These are phyloP conservation scores for Xiphophorus hellerii DNA, from an alignment of 2,113 vertebrate genomes.

Conservation along the genomic window DNA sequence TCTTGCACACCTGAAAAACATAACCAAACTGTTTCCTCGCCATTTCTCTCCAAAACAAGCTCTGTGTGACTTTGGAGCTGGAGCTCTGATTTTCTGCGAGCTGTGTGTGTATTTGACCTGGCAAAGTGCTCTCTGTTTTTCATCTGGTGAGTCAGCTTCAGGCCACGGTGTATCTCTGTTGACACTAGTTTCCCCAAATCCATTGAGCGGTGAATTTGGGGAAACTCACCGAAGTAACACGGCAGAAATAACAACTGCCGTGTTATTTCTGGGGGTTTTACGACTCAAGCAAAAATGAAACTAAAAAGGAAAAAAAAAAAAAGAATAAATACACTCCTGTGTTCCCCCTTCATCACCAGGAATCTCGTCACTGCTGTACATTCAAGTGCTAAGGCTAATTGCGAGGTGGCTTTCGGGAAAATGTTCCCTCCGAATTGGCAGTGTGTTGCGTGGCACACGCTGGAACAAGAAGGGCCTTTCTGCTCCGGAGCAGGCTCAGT, in stretches of 20 bases:
- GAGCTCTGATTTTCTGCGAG: not conserved
- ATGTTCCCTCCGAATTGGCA: not conserved
- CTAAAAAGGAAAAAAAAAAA: too few relatives aligned
- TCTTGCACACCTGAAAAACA: not conserved
- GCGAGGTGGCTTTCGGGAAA: not conserved
- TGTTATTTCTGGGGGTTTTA: not conserved
- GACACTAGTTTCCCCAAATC: not conserved
- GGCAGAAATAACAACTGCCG: too few relatives aligned
- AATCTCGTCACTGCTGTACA: not conserved
- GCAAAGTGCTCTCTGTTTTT: not conserved
- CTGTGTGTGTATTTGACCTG: not conserved
- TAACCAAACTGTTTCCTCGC: not conserved
- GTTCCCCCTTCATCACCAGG: not conserved
- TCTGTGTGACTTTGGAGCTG: not conserved
- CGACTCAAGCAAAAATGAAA: not conserved
- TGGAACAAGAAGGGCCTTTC: not conserved
- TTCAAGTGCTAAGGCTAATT: not conserved
- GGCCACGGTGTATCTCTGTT: not conserved
- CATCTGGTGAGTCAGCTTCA: not conserved
- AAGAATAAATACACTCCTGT: not conserved
- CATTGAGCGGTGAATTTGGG: not conserved
- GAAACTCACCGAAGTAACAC: too few relatives aligned
- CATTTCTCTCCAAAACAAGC: not conserved
- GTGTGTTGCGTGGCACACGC: too few relatives aligned
- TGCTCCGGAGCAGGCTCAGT: not conserved